Conservation (phyloP, 2,113 vertebrate species). For the Brachirus orientalis region DNA sequence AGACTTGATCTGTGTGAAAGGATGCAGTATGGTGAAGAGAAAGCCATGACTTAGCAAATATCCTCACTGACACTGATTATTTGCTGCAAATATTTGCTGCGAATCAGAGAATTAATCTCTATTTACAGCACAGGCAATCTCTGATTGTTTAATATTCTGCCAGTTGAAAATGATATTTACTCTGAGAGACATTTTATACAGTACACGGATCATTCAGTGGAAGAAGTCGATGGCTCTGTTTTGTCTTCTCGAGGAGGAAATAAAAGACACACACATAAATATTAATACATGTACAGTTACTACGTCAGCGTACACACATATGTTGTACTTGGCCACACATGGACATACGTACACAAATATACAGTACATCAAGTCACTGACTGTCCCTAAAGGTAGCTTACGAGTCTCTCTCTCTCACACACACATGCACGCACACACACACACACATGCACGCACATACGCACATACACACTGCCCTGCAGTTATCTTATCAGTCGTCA, state of each 20-base stretch:
- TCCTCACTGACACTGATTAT: slow-evolving; percentile 63
- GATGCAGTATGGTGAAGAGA: slow-evolving; percentile 18
- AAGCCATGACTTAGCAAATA: slow-evolving; percentile 62
- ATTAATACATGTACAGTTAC: slow-evolving; percentile 4
- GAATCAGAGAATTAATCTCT: slow-evolving; percentile 68
- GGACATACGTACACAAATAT: neutral
- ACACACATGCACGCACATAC: slow-evolving; percentile 7
- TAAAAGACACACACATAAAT: too few species aligned
- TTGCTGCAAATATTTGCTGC: slow-evolving; percentile 77
- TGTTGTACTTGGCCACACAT: neutral
- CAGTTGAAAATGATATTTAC: slow-evolving; percentile 35
- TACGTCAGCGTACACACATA: neutral
- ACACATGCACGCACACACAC: neutral
- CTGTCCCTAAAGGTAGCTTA: neutral
- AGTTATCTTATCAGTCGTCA: slow-evolving; percentile 61
- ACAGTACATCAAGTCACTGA: neutral
- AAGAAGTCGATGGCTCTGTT: neutral
- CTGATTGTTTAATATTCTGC: slow-evolving; percentile 64
- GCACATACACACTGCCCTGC: neutral
- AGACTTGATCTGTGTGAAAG: slow-evolving; percentile 7
- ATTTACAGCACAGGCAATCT: slow-evolving; percentile 54
- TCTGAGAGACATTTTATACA: slow-evolving; percentile 10
- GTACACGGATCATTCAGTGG: neutral
- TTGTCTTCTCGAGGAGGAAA: too few species aligned
- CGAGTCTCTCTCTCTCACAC: neutral